phyloP scores from a whole-genome alignment of 2,113 vertebrate species.

The Albula goreensis region DNA sequence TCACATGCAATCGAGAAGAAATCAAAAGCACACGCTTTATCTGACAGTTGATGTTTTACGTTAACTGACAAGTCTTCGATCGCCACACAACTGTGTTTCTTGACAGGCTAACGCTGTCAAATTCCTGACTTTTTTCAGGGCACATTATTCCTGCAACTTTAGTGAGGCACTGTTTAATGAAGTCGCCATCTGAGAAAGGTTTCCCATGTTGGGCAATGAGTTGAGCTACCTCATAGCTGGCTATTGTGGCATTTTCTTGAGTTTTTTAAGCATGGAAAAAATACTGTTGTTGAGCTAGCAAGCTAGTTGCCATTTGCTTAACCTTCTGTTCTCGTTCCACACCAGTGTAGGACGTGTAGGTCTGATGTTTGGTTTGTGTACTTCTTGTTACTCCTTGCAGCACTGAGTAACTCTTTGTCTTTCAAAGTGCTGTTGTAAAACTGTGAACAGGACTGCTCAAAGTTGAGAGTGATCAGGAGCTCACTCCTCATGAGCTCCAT shows the following conservation, averaged over 20 bases:
- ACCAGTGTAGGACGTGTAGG: background rate
- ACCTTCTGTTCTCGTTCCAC: background rate
- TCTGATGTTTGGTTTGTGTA: background rate
- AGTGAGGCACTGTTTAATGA: background rate
- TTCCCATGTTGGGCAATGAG: too few relatives aligned
- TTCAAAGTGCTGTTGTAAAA: conserved; percentile 5
- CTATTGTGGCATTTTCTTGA: too few relatives aligned
- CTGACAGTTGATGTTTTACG: background rate
- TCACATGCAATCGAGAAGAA: background rate
- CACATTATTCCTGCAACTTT: background rate
- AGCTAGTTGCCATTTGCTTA: too few relatives aligned
- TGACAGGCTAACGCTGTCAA: background rate
- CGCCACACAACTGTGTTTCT: background rate
- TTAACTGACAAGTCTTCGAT: background rate
- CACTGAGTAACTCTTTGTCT: too few relatives aligned
- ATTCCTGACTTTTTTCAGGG: background rate
- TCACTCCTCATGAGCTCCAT: conserved; percentile 35
- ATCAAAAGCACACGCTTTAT: background rate
- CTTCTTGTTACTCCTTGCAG: too few relatives aligned
- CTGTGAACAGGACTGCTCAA: background rate
- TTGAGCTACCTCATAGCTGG: too few relatives aligned
- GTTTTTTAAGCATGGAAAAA: too few relatives aligned
- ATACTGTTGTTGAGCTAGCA: too few relatives aligned
- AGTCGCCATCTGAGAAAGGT: too few relatives aligned
- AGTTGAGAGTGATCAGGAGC: conserved; percentile 3